Evolutionary conservation across 2,888 invertebrate genomes (phyloP).

Genomic region (Ophion obscuratus): DNA sequence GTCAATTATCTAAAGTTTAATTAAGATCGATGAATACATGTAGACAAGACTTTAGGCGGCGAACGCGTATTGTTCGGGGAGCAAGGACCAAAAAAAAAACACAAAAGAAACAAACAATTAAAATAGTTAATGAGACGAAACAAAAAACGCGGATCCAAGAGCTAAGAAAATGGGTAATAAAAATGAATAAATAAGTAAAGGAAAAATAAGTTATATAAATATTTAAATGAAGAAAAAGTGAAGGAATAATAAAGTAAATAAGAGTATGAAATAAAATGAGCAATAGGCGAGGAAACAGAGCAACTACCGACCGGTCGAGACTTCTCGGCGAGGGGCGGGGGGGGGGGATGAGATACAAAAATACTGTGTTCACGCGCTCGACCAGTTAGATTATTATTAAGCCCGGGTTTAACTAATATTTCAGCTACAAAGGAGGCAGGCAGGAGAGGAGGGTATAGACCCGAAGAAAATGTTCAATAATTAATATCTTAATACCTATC

Average conservation of each 20-base stretch:
- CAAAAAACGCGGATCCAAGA: conserved; percentile 1
- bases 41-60: conserved; percentile 52
- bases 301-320: conserved; percentile 63
- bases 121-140: conserved; percentile 32
- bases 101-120: conserved; percentile 49
- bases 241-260: neutral
- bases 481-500: conserved; percentile 10
- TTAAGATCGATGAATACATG: conserved; percentile 55
- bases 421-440: neutral
- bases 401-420: conserved; percentile 60
- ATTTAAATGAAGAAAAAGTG: neutral
- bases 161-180: conserved; percentile 22
- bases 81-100: conserved; percentile 68
- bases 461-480: conserved; percentile 21
- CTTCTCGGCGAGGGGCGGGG: conserved; percentile 30
- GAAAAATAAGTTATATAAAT: neutral
- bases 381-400: conserved; percentile 54
- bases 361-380: conserved; percentile 68
- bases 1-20: conserved; percentile 68
- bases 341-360: conserved; percentile 65
- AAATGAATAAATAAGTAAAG: conserved; percentile 26
- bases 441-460: conserved; percentile 66
- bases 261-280: conserved; percentile 12
- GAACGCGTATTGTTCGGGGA: conserved; percentile 65
- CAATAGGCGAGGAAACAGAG: conserved; percentile 6